A percentile compares a stretch with the other conserved stretches of the same genome.
These are phyloP conservation scores for Pseudoips prasinana DNA, from an alignment of 2,888 invertebrate species.

Conservation along the genomic window DNA sequence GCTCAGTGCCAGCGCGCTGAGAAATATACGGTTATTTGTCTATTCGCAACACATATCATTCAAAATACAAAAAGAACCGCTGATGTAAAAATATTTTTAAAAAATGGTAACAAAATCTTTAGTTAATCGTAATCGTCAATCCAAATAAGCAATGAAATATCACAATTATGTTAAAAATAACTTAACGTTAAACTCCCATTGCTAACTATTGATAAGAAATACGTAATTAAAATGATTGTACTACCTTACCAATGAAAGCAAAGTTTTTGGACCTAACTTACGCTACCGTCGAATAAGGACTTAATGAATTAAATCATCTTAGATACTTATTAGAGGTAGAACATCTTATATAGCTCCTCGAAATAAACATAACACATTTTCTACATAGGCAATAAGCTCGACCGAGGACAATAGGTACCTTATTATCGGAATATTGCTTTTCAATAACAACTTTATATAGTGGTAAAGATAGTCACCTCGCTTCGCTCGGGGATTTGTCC, in stretches of 20 bases:
- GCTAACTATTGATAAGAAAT: conserved; percentile 37
- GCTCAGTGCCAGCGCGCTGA: too few relatives aligned
- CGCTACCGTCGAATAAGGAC: conserved; percentile 30
- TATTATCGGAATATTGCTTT: too few relatives aligned
- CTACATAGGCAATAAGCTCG: too few relatives aligned
- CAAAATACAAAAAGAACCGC: too few relatives aligned
- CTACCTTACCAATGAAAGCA: conserved; percentile 33
- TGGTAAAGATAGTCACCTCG: too few relatives aligned
- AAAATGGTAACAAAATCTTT: too few relatives aligned
- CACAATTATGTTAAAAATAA: conserved; percentile 24
- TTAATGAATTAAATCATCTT: conserved; percentile 12
- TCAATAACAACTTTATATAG: too few relatives aligned
- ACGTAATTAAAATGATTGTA: conserved; percentile 20
- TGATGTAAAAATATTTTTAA: too few relatives aligned
- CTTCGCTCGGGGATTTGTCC: too few relatives aligned
- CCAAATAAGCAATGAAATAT: conserved; percentile 27
- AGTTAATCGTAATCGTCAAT: background rate
- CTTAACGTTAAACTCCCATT: conserved; percentile 20
- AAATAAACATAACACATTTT: conserved; percentile 15
- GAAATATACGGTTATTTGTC: too few relatives aligned
- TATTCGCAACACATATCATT: too few relatives aligned
- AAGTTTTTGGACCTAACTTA: conserved; percentile 25
- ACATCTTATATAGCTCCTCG: conserved; percentile 29
- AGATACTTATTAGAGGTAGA: conserved; percentile 31
- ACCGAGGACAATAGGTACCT: too few relatives aligned